Percentiles rank a stretch among this genome's conserved stretches.
Evolutionary conservation across 2,113 vertebrate genomes (phyloP).

Genomic region (Calidris pygmaea): DNA sequence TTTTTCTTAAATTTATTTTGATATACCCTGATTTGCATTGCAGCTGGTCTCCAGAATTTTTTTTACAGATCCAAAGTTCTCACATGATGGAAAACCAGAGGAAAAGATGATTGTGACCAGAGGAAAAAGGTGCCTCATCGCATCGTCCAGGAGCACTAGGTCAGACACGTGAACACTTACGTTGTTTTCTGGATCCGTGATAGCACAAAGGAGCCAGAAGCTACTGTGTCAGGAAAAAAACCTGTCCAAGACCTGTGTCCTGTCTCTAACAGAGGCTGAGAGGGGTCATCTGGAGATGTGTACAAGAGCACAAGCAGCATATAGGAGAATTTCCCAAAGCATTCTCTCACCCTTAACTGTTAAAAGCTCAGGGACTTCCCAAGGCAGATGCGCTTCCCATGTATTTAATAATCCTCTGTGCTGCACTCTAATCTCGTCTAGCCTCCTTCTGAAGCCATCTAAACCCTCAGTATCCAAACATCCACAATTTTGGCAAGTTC

Average conservation of each 20-base stretch:
- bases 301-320: neutral
- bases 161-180: accelerated
- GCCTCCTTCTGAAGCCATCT: neutral
- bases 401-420: neutral
- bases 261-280: neutral
- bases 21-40: neutral
- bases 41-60: neutral
- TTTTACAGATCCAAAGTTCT: neutral
- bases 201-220: neutral
- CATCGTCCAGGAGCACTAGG: neutral
- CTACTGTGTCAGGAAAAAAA: neutral
- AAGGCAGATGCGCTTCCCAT: neutral
- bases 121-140: neutral
- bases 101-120: neutral
- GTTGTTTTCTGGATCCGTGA: neutral
- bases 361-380: neutral
- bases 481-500: neutral
- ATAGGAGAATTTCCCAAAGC: neutral
- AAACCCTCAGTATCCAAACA: neutral
- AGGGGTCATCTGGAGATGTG: neutral
- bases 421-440: neutral
- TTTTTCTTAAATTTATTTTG: neutral
- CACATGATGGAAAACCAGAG: neutral
- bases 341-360: neutral
- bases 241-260: neutral